These are phyloP conservation scores for Teleogryllus occipitalis DNA, from an alignment of 1,140 invertebrate genomes.

Conservation along the genomic window DNA sequence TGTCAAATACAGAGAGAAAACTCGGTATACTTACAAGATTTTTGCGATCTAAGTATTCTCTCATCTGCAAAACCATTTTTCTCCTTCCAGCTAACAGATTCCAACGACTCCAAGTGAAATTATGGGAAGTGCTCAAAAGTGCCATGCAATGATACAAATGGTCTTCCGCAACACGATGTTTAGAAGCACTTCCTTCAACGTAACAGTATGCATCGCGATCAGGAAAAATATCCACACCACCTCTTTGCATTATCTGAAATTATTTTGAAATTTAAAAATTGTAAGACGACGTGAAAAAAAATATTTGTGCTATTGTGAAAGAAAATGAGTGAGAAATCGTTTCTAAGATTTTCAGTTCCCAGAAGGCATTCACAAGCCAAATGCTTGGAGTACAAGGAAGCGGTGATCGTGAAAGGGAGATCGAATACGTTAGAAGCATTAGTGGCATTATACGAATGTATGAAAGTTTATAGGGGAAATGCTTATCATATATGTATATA, in stretches of 20 bases:
- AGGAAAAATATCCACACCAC: slow-evolving; percentile 86
- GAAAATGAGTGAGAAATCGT: no score
- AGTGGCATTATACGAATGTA: no score
- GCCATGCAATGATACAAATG: slow-evolving; percentile 80
- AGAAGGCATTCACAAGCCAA: no score
- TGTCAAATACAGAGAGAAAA: no score
- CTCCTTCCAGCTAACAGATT: slow-evolving; percentile 56
- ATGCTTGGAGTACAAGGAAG: no score
- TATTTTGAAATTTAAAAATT: background rate
- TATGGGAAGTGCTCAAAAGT: slow-evolving; percentile 59
- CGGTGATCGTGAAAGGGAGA: no score
- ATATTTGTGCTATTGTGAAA: no score
- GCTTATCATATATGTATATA: no score
- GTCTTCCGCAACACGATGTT: slow-evolving; percentile 65
- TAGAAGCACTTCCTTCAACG: slow-evolving; percentile 62
- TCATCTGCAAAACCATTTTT: slow-evolving; percentile 62
- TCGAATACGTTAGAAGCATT: no score
- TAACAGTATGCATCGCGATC: slow-evolving; percentile 75
- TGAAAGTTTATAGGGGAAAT: no score
- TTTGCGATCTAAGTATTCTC: slow-evolving; percentile 54
- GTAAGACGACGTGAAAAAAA: no score
- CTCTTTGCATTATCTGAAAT: slow-evolving; percentile 54
- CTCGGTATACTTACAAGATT: slow-evolving; percentile 37
- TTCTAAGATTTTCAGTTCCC: no score
- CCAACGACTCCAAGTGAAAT: slow-evolving; percentile 86